Base-by-base conservation (phyloP, 2,888 invertebrate species). In the Hermodice carunculata region DNA sequence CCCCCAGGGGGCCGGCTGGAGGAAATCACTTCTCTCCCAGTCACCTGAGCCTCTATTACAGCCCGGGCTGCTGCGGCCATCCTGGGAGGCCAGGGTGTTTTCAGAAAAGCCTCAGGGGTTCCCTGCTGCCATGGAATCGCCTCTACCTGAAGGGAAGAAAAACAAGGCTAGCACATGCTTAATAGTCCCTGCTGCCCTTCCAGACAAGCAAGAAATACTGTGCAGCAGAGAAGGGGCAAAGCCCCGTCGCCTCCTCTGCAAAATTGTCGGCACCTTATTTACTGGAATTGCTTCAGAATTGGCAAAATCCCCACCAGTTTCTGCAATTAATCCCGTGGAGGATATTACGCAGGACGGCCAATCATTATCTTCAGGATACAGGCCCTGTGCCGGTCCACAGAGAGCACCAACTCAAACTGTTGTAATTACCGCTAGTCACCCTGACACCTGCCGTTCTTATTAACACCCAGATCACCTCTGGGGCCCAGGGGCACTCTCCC, bases 1-100 rank as follows among this genome's bases (percentile, higher is more conserved):
- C 43, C 61, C 46, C 52, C 19, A 52, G 61, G 61, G 61, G 61
- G 17, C 61, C 31, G 26, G 31, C 40, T 43, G 26, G 49, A 60
- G 51, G 60, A 31, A 61, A 61, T 52, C 42, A 61, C 22, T 60
- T 46, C 40, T 28, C 34, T 56, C 44, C 31, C 46, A 26, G 22
- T 46, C 42, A 57, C 44, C 46, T 57, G 44, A n/a, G 43, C 6
- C 44, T 44, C 19, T 19, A 44, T 8, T n/a, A 22, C 8, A 6
- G 46, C 11, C 17, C 19, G 46, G 11, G 11, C 11, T 22, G 46
- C n/a, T 24, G 46, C 44, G 46, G 57, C 46, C 29, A 8, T 4
- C 6, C 28, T 5, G 24, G 57, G 57, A 46, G 43, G 31, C 28
- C n/a, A 32, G 31, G 44, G n/a, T 43, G 43, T 57, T 57, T 46